A percentile compares a stretch with the other conserved stretches of the same genome.
These are phyloP conservation scores for Heliangelus exortis DNA, from an alignment of 2,797 vertebrate species.

Conservation along the genomic window DNA sequence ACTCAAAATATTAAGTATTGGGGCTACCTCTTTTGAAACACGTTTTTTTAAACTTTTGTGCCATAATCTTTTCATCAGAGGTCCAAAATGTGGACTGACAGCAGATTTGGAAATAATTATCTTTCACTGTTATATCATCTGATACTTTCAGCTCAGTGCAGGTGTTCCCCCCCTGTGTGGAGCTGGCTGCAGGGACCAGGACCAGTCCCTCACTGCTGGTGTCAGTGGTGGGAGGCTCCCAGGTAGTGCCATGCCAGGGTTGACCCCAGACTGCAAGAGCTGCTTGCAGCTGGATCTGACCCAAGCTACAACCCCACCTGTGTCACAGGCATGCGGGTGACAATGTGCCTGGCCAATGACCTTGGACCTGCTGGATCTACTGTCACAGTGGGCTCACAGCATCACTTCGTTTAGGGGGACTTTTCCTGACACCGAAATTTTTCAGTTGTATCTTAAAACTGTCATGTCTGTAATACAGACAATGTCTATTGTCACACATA, in stretches of 20 bases:
- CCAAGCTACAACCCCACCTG: accelerated
- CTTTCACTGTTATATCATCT: not conserved
- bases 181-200: not conserved
- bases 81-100: not conserved
- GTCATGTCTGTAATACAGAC: not conserved
- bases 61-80: not conserved
- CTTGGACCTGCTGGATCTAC: not conserved
- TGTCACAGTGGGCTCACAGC: not conserved
- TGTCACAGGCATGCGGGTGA: not conserved
- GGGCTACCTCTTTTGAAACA: not conserved
- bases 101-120: not conserved
- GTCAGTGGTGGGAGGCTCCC: not conserved
- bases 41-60: not conserved
- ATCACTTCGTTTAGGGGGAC: not conserved
- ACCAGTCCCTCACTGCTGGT: not conserved
- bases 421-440: not conserved
- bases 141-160: not conserved
- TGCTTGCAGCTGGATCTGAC: not conserved
- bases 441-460: not conserved
- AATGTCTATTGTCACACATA: too few species aligned
- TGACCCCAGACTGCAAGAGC: not conserved
- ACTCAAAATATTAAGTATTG: not conserved
- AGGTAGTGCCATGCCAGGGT: not conserved
- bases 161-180: accelerated
- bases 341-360: not conserved